phyloP scores from a whole-genome alignment of 1,140 invertebrate genomes.

The Calosoma granatense region DNA sequence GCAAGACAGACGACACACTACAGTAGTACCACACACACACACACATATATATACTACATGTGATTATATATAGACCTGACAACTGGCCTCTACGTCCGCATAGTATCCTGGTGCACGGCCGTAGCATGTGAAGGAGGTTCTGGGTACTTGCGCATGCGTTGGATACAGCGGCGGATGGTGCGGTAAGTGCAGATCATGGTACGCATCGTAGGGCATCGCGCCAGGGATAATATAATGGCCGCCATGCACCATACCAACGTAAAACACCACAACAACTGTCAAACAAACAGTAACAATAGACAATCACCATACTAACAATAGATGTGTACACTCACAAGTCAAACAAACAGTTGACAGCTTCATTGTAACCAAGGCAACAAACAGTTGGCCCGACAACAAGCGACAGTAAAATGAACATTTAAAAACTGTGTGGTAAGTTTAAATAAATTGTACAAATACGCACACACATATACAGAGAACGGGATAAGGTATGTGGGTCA shows the following conservation, averaged over 20 bases:
- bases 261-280: slow-evolving; percentile 15
- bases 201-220: slow-evolving; percentile 37
- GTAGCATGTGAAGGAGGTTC: slow-evolving; percentile 38
- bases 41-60: background rate
- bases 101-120: slow-evolving; percentile 38
- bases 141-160: slow-evolving; percentile 35
- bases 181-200: slow-evolving; percentile 43
- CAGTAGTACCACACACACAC: background rate
- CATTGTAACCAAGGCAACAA: too few species aligned
- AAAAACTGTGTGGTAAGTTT: too few species aligned
- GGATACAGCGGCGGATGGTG: slow-evolving; percentile 43
- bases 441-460: too few species aligned
- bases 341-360: too few species aligned
- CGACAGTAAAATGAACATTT: too few species aligned
- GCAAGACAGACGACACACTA: too few species aligned
- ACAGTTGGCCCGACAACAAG: too few species aligned
- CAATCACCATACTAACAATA: too few species aligned
- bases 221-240: slow-evolving; percentile 24
- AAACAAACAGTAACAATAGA: too few species aligned
- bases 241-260: slow-evolving; percentile 12
- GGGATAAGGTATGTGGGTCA: too few species aligned
- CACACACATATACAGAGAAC: too few species aligned
- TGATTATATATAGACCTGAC: slow-evolving; percentile 35
- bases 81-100: slow-evolving; percentile 40
- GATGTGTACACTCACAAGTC: too few species aligned